Evolutionary conservation across 2,113 vertebrate species (phyloP), one percentile per base, ranked within the genome.

Genomic region (Tonatia bakeri): DNA sequence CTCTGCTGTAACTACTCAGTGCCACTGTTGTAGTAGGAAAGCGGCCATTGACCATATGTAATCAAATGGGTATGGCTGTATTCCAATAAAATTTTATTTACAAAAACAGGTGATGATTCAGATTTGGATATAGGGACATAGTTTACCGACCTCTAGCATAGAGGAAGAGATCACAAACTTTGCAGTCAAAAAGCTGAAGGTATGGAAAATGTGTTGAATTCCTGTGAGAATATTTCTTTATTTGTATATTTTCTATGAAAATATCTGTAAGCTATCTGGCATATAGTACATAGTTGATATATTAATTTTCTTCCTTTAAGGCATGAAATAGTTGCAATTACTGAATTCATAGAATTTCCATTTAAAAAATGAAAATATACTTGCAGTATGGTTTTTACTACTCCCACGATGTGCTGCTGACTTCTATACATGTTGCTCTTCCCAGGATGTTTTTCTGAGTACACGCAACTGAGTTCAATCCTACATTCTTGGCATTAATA

Each of bases 21-120:
- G 69, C n/a, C n/a, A 26, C 70, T 31, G 13, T 50, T 61, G 31
- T 61, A 15, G 43, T 10, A 24, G 15, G 36, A 90, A 79, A 88
- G 85, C 19, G 43, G 69, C 26, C 85, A 50, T 17, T n/a, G 50
- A 88, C 31, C 24, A 50, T 47, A 76, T 7, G 50, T 40, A 92
- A 90, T n/a, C 54, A 67, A 70, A 56, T 13, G 45, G 85, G 50
- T 17, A 2, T 52, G 77, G 33, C 28, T 80, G 38, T 43, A 79
- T 72, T 36, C 76, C 59, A 94, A 54, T 43, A 89, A 90, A 94
- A 69, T 20, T 72, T 89, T 81, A 69, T 64, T 79, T 92, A 84
- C 56, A 70, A 91, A 80, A 91, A 80, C 20, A 80, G 64, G 54
- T n/a, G 52, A 88, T 0, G 19, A 94, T 19, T 79, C 67, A 65